Base-by-base conservation (phyloP, 2,888 invertebrate species). In the Tachystola acroxantha region DNA sequence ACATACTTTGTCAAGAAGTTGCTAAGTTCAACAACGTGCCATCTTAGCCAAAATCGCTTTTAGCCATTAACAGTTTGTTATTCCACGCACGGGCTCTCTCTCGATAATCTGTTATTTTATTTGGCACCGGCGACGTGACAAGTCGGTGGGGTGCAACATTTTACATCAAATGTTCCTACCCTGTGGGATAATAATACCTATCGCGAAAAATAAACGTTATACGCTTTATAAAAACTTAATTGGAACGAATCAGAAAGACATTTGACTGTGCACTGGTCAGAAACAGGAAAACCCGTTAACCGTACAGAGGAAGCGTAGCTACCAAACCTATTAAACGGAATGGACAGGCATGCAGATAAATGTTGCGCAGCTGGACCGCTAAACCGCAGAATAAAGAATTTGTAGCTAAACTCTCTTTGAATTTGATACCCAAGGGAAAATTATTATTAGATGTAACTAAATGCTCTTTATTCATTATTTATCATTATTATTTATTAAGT, bases 61-160 rank as follows among this genome's bases (percentile, higher is more conserved):
- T 52, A 57, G 46, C 62, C 60, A 63, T 62, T 60, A 60, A 37
- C 43, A 37, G 37, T 50, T 65, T 67, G 60, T 57, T 66, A 70
- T 73, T 68, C 70, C 50, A 57, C 50, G 56, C 67, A 60, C 66
- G 66, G 46, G 45, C 49, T 35, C 42, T 45, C 46, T 60, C 55
- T 64, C 67, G 66, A 69, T 72, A 69, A 72, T 71, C 70, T 70
- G 69, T 71, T 70, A 71, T 72, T 71, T 72, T 70, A 70, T 70
- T 64, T 67, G 68, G 66, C 66, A 60, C 48, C 37, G 50, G 45
- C 48, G 53, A 61, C 64, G 63, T 64, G 66, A 60, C 64, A 50
- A 57, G 50, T 59, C 53, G 50, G 42, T 40, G 45, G 50, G 51
- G 50, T 64, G 61, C 63, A 66, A 58, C 62, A 64, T 67, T 70